These are phyloP conservation scores for Cyprinus carpio DNA, from an alignment of 2,113 vertebrate genomes.

Conservation along the genomic window DNA sequence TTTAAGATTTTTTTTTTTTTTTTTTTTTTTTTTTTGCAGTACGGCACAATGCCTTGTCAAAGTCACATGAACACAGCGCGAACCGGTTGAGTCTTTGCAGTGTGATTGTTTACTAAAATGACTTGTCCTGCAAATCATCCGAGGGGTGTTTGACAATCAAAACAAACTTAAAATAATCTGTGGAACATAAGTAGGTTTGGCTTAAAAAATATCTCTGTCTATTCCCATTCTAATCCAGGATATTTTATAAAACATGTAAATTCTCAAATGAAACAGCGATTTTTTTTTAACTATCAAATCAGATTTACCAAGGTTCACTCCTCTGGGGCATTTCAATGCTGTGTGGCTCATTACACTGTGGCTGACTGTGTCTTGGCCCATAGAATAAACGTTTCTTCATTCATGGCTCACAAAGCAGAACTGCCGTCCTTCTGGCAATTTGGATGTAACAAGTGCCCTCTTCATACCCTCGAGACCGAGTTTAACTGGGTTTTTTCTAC, in stretches of 20 bases:
- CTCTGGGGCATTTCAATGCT: slow-evolving; percentile 60
- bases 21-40: too few species aligned
- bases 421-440: slow-evolving; percentile 76
- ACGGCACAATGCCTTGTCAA: neutral
- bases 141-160: neutral
- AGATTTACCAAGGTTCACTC: slow-evolving; percentile 45
- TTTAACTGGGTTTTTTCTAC: slow-evolving; percentile 73
- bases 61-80: neutral
- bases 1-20: too few species aligned
- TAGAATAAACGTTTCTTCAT: slow-evolving; percentile 83
- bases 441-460: slow-evolving; percentile 72
- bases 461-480: slow-evolving; percentile 71
- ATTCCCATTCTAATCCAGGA: neutral
- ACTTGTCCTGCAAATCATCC: neutral
- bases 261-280: neutral
- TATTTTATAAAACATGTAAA: neutral
- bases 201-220: neutral
- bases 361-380: slow-evolving; percentile 68
- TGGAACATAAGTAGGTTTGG: neutral
- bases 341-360: slow-evolving; percentile 68
- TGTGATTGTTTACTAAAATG: neutral
- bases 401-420: slow-evolving; percentile 84
- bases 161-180: neutral
- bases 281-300: slow-evolving; percentile 45
- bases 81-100: too few species aligned